These are phyloP conservation scores for Geotrypetes seraphini DNA, from an alignment of 2,797 vertebrate genomes.

Conservation along the genomic window DNA sequence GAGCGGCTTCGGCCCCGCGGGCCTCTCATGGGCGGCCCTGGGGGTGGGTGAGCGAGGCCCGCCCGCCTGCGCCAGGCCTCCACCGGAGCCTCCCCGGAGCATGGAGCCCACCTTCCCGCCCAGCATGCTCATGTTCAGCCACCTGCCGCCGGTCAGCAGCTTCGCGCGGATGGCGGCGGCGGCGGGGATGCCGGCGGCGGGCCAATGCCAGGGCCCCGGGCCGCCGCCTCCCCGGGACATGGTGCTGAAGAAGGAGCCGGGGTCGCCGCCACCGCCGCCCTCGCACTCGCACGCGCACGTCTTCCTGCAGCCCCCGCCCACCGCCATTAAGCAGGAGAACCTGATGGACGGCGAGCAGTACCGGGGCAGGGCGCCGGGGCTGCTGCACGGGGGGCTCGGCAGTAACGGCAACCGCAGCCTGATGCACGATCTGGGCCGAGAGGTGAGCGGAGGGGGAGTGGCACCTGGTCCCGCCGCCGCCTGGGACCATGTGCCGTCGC, in stretches of 20 bases:
- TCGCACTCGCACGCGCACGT: constrained; percentile 39
- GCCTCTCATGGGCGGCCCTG: constrained; percentile 19
- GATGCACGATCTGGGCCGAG: constrained; percentile 84
- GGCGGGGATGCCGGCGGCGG: no score
- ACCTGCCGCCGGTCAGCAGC: constrained; percentile 93
- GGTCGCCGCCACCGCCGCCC: constrained; percentile 50
- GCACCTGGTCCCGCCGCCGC: no score
- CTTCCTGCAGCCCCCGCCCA: constrained; percentile 52
- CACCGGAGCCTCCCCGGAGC: constrained; percentile 39
- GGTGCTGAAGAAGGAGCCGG: constrained; percentile 92
- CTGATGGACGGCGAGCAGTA: no score
- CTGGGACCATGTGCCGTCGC: no score
- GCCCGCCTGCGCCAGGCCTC: constrained; percentile 15
- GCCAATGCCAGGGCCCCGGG: constrained; percentile 42
- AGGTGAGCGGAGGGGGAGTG: no score
- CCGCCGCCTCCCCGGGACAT: constrained; percentile 73
- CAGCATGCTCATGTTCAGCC: constrained; percentile 95
- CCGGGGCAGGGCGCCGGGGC: no score
- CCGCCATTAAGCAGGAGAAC: no score
- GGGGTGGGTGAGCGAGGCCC: constrained; percentile 29
- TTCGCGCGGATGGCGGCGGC: constrained; percentile 81
- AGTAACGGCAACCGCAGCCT: no score
- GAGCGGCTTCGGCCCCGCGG: constrained; percentile 9
- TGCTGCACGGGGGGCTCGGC: no score
- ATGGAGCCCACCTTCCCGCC: constrained; percentile 90